Evolutionary conservation across 2,113 vertebrate genomes (phyloP).

Genomic region (Heterotis niloticus): DNA sequence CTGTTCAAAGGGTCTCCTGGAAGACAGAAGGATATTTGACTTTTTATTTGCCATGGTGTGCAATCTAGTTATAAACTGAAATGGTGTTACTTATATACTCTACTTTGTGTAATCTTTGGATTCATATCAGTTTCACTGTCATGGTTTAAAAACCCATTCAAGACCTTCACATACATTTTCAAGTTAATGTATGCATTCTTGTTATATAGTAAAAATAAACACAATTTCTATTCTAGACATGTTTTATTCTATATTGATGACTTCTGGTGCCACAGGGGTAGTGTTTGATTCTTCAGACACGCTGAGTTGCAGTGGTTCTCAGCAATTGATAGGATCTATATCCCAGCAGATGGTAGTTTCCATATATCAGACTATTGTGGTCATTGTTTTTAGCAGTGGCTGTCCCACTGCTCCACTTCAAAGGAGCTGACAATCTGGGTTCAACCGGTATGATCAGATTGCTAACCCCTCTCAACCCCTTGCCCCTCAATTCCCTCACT

Average conservation of each 20-base stretch:
- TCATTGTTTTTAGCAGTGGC: too few relatives aligned
- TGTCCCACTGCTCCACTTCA: slow-evolving; percentile 11
- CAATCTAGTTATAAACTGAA: not conserved
- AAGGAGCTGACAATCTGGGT: slow-evolving; percentile 49
- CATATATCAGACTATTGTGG: slow-evolving; percentile 35
- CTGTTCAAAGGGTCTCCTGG: not conserved
- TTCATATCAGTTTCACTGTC: not conserved
- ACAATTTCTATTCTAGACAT: not conserved
- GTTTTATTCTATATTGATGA: not conserved
- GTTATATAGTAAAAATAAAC: not conserved
- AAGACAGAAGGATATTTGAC: slow-evolving; percentile 13
- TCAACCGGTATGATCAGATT: slow-evolving; percentile 45
- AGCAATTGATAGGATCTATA: slow-evolving; percentile 31
- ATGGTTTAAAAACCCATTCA: not conserved
- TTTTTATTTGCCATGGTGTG: slow-evolving; percentile 12
- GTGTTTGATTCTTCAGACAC: not conserved
- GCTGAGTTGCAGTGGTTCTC: not conserved
- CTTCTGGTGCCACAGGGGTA: not conserved
- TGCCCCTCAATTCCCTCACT: not conserved
- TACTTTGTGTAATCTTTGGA: not conserved
- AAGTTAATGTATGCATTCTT: not conserved
- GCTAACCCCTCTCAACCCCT: not conserved
- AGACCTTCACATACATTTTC: not conserved
- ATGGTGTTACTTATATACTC: not conserved
- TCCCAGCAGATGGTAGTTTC: slow-evolving; percentile 46